phyloP scores from a whole-genome alignment of 2,797 vertebrate species.

The Neomorphus geoffroyi region DNA sequence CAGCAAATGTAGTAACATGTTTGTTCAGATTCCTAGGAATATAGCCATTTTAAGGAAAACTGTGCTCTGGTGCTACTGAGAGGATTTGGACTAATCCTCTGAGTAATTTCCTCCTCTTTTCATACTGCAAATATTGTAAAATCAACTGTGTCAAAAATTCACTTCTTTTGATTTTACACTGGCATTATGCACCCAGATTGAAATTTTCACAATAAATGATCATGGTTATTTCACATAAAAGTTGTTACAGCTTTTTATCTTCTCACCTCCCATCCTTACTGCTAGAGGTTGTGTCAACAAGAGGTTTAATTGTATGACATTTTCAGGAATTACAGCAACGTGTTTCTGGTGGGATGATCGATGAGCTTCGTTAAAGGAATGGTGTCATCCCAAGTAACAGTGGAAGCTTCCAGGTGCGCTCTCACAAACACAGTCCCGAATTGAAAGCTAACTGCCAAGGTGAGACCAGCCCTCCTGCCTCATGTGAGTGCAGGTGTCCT shows the following conservation, averaged over 20 bases:
- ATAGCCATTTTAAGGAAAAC: not conserved
- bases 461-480: not conserved
- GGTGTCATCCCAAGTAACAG: not conserved
- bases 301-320: not conserved
- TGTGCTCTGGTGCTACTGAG: not conserved
- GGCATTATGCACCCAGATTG: not conserved
- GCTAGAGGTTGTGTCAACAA: not conserved
- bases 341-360: not conserved
- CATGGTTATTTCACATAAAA: not conserved
- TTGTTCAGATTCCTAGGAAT: not conserved
- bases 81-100: not conserved
- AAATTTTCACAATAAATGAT: not conserved
- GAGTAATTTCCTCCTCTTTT: not conserved
- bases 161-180: not conserved
- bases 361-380: not conserved
- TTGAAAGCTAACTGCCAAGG: not conserved
- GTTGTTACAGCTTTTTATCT: not conserved
- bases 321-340: not conserved
- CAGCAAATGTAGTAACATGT: not conserved
- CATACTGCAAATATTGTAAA: not conserved
- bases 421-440: not conserved
- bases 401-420: not conserved
- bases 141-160: not conserved
- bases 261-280: not conserved
- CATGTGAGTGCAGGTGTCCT: accelerated